These are phyloP conservation scores for Drosophila tristis DNA, from an alignment of 1,140 invertebrate genomes.

Conservation along the genomic window DNA sequence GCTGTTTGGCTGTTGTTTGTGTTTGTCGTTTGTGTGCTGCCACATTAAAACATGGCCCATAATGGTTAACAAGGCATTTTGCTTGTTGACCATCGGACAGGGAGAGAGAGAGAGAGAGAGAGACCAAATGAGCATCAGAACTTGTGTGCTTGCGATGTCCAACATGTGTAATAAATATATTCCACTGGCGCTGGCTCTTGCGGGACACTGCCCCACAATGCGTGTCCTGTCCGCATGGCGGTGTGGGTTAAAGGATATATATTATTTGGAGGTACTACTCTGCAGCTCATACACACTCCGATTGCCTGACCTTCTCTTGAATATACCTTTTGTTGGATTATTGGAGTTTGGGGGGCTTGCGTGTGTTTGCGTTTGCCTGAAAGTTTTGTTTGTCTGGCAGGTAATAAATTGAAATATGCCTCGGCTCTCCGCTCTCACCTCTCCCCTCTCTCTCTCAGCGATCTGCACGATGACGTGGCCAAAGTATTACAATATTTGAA, in stretches of 20 bases:
- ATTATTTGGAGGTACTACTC: no score
- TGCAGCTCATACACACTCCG: no score
- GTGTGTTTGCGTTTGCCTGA: slow-evolving; percentile 8
- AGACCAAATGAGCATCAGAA: slow-evolving; percentile 67
- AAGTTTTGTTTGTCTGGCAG: slow-evolving; percentile 44
- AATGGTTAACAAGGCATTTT: slow-evolving; percentile 80
- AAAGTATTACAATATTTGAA: slow-evolving; percentile 35
- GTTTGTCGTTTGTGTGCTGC: slow-evolving; percentile 51
- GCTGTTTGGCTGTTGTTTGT: slow-evolving; percentile 19
- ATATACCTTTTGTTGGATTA: no score
- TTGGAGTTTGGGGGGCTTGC: not conserved
- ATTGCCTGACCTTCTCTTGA: no score
- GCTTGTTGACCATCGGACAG: slow-evolving; percentile 67
- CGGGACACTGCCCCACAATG: no score
- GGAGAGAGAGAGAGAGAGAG: no score
- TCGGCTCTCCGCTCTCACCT: not conserved
- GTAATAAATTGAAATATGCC: slow-evolving; percentile 70
- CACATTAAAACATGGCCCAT: slow-evolving; percentile 80
- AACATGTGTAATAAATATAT: slow-evolving; percentile 81
- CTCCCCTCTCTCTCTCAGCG: not conserved
- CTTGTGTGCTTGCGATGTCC: slow-evolving; percentile 80
- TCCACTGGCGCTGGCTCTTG: slow-evolving; percentile 27
- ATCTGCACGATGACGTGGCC: slow-evolving; percentile 38
- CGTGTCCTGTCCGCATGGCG: no score
- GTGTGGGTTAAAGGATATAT: no score